A percentile compares a stretch with the other conserved stretches of the same genome.
phyloP scores from a whole-genome alignment of 2,888 invertebrate genomes.

The Drosophila subsilvestris region DNA sequence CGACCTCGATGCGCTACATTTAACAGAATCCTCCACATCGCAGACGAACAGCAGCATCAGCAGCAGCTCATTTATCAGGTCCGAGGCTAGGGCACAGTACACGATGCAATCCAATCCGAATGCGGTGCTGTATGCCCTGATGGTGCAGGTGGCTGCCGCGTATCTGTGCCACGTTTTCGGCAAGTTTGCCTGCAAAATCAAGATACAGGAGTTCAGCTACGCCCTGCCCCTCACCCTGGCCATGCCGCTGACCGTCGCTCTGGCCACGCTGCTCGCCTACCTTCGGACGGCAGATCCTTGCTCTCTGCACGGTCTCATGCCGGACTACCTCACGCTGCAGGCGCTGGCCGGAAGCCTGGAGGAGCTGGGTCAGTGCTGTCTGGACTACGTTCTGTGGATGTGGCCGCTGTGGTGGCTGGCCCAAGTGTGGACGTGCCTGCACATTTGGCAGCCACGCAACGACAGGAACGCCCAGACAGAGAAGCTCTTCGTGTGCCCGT shows the following conservation, averaged over 20 bases:
- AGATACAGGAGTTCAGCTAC: constrained; percentile 94
- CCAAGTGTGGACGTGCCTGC: constrained; percentile 93
- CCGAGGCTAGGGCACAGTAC: constrained; percentile 40
- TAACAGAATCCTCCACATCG: constrained; percentile 21
- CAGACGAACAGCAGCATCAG: not conserved
- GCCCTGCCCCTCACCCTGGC: constrained; percentile 92
- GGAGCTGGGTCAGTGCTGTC: constrained; percentile 86
- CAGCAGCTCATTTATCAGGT: constrained; percentile 32
- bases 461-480: constrained; percentile 94
- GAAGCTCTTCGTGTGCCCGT: constrained; percentile 92
- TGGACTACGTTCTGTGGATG: constrained; percentile 89
- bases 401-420: constrained; percentile 93
- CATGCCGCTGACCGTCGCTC: constrained; percentile 89
- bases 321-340: constrained; percentile 93
- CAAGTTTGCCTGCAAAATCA: constrained; percentile 94
- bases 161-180: constrained; percentile 88
- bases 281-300: constrained; percentile 88
- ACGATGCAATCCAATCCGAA: constrained; percentile 68
- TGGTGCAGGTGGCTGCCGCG: constrained; percentile 88
- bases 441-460: constrained; percentile 93
- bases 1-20: constrained; percentile 35
- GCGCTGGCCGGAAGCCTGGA: constrained; percentile 87
- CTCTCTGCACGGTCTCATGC: constrained; percentile 87
- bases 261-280: constrained; percentile 88
- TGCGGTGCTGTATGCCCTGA: constrained; percentile 86